Evolutionary conservation across 2,888 invertebrate genomes (phyloP).

Genomic region (Campopleginae sp.): DNA sequence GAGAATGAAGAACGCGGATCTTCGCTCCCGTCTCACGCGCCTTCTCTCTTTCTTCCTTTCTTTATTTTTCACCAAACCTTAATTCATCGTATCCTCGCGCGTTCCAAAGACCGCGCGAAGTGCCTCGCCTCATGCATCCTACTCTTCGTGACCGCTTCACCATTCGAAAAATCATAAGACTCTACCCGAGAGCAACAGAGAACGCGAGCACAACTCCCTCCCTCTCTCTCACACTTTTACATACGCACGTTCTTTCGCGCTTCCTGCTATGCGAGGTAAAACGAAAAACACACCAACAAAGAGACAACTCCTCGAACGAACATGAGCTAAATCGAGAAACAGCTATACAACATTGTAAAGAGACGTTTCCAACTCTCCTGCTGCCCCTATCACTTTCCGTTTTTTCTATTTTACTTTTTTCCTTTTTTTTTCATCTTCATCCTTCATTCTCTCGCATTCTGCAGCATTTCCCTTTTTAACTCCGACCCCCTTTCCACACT

Average conservation of each 20-base stretch:
- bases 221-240: conserved; percentile 34
- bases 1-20: conserved; percentile 66
- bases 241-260: conserved; percentile 41
- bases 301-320: conserved; percentile 69
- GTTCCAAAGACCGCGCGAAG: conserved; percentile 9
- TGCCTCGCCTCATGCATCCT: conserved; percentile 9
- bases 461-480: neutral
- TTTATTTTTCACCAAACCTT: conserved; percentile 33
- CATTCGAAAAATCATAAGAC: conserved; percentile 67
- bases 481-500: neutral
- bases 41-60: conserved; percentile 52
- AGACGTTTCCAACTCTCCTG: conserved; percentile 65
- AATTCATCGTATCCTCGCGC: conserved; percentile 12
- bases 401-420: conserved; percentile 29
- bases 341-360: conserved; percentile 76
- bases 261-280: conserved; percentile 72
- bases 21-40: conserved; percentile 64
- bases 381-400: conserved; percentile 64
- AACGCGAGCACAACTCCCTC: conserved; percentile 41
- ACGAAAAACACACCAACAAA: conserved; percentile 68
- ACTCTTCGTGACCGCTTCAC: conserved; percentile 53
- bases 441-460: neutral
- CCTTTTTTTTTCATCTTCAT: neutral
- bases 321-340: conserved; percentile 76
- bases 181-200: conserved; percentile 46